phyloP scores from a whole-genome alignment of 2,797 vertebrate species.

The Chrosomus eos region DNA sequence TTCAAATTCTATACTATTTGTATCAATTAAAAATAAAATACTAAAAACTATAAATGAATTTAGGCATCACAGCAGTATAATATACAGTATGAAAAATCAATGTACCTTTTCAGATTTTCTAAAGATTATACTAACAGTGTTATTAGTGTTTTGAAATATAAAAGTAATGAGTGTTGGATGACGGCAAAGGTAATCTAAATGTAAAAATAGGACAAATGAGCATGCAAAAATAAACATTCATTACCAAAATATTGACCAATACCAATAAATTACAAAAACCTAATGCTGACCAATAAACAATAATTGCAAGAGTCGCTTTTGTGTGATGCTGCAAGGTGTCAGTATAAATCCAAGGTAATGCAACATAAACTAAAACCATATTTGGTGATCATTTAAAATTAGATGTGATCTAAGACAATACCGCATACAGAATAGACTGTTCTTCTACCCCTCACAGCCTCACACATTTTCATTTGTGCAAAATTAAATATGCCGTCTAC shows the following conservation, averaged over 20 bases:
- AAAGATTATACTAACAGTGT: not conserved
- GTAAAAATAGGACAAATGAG: not conserved
- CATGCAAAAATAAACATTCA: not conserved
- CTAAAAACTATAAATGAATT: not conserved
- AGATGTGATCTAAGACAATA: constrained; percentile 5
- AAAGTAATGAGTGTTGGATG: not conserved
- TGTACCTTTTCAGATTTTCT: not conserved
- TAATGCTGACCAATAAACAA: not conserved
- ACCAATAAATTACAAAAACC: not conserved
- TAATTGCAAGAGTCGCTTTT: not conserved
- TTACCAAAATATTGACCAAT: not conserved
- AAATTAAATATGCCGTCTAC: constrained; percentile 6
- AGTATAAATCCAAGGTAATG: too few relatives aligned
- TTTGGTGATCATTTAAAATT: not conserved
- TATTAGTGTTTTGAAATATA: not conserved
- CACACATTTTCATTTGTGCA: not conserved
- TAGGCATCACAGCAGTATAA: not conserved
- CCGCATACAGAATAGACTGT: not conserved
- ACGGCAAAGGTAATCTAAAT: not conserved
- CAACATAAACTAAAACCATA: not conserved
- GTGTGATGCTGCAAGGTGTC: not conserved
- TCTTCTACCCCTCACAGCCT: not conserved
- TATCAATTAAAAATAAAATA: not conserved
- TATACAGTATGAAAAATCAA: not conserved
- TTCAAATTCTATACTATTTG: too few relatives aligned